Percentiles rank a stretch among this genome's conserved stretches.
These are phyloP conservation scores for Heterodera schachtii DNA, from an alignment of 1,140 invertebrate species.

Conservation along the genomic window DNA sequence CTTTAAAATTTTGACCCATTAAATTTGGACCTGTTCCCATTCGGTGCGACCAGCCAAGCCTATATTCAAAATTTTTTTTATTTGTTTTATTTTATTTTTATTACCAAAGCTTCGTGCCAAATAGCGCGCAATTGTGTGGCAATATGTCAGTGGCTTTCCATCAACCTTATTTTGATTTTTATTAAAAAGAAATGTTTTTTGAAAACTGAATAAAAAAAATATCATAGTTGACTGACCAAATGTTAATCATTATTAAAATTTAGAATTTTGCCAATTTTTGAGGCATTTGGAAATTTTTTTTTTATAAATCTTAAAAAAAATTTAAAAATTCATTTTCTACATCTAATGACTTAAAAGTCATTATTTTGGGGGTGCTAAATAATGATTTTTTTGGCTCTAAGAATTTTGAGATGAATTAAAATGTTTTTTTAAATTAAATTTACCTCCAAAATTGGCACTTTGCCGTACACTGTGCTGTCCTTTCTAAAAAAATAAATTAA, in stretches of 20 bases:
- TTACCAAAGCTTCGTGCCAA: conserved; percentile 44
- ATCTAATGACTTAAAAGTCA: no score
- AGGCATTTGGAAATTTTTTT: no score
- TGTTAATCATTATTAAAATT: no score
- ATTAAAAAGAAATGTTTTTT: background rate
- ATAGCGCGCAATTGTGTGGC: conserved; percentile 49
- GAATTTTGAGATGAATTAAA: background rate
- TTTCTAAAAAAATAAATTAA: background rate
- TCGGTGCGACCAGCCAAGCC: conserved; percentile 35
- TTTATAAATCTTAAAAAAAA: no score
- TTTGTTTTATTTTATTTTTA: background rate
- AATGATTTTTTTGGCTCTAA: no score
- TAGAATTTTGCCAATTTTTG: no score
- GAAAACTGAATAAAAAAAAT: background rate
- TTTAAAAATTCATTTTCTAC: no score
- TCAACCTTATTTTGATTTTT: conserved; percentile 29
- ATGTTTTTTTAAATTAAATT: conserved; percentile 20
- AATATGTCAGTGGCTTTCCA: conserved; percentile 40
- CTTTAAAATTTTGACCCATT: background rate
- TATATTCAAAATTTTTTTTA: conserved; percentile 15
- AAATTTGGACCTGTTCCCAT: conserved; percentile 35
- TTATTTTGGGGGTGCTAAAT: no score
- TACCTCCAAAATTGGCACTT: conserved; percentile 48
- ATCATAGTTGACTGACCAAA: no score
- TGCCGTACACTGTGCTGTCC: conserved; percentile 44